A percentile compares a stretch with the other conserved stretches of the same genome.
These are phyloP conservation scores for Dicaeum eximium DNA, from an alignment of 2,113 vertebrate species.

Conservation along the genomic window DNA sequence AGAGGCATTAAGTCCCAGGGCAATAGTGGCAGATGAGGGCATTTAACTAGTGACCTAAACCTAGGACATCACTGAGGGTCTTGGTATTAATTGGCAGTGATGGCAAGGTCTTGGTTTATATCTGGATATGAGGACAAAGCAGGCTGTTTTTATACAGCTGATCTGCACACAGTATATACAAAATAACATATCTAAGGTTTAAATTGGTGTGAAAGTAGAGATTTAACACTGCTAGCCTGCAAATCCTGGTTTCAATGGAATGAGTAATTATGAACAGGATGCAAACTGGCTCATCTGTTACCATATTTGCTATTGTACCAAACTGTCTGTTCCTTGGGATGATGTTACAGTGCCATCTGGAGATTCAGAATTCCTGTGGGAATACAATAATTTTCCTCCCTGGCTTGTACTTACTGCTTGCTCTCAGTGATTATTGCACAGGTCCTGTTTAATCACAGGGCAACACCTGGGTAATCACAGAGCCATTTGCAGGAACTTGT, in stretches of 20 bases:
- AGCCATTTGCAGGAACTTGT: background rate
- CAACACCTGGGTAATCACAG: background rate
- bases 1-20: background rate
- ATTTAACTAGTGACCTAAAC: background rate
- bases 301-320: background rate
- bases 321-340: background rate
- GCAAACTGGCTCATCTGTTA: slow-evolving; percentile 13
- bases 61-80: background rate
- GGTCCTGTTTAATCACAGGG: background rate
- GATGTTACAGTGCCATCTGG: slow-evolving; percentile 59
- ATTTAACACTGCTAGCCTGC: background rate
- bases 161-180: background rate
- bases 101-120: background rate
- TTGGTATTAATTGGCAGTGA: background rate
- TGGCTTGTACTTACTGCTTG: background rate
- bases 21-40: background rate
- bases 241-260: slow-evolving; percentile 6
- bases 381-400: background rate
- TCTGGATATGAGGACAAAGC: background rate
- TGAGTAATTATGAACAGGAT: slow-evolving; percentile 8
- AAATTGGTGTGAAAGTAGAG: background rate
- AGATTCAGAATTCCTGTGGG: slow-evolving; percentile 16
- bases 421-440: background rate
- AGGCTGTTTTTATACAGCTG: background rate
- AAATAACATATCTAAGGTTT: background rate